A percentile compares a stretch with the other conserved stretches of the same genome.
Evolutionary conservation across 2,113 vertebrate species (phyloP).

Genomic region (Mormyrus lacerda): DNA sequence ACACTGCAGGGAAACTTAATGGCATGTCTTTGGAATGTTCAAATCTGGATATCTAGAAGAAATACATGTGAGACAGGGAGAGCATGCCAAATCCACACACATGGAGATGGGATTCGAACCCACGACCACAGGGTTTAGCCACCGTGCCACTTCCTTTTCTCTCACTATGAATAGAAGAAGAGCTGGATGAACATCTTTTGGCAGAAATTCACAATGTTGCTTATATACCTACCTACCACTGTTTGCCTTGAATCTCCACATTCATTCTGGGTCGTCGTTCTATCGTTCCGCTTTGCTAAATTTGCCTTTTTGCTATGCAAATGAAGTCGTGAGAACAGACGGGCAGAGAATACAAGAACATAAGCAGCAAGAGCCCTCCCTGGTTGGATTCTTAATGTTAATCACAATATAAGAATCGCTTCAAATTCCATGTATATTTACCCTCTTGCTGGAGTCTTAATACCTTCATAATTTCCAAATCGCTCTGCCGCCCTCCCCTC

Average conservation of each 20-base stretch:
- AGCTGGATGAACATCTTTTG: background rate
- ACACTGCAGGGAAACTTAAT: background rate
- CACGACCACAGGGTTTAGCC: background rate
- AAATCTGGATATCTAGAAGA: background rate
- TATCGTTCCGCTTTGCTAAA: background rate
- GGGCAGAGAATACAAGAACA: constrained; percentile 24
- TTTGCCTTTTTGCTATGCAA: constrained; percentile 39
- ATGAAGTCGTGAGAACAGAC: constrained; percentile 11
- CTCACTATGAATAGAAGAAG: background rate
- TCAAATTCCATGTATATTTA: constrained; percentile 34
- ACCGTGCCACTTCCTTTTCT: background rate
- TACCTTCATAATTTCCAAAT: constrained; percentile 25
- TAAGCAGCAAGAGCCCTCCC: constrained; percentile 42
- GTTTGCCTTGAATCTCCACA: background rate
- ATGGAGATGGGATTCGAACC: background rate
- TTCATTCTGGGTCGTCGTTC: background rate
- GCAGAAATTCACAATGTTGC: background rate
- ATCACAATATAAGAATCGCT: constrained; percentile 44
- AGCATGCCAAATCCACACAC: background rate
- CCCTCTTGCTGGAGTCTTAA: constrained; percentile 32
- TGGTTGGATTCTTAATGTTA: constrained; percentile 47
- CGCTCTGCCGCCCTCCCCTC: background rate
- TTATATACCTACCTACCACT: background rate
- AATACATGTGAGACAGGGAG: background rate
- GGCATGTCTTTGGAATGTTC: background rate